Base-by-base conservation (phyloP, 2,797 vertebrate species). In the Epinephelus malabaricus region DNA sequence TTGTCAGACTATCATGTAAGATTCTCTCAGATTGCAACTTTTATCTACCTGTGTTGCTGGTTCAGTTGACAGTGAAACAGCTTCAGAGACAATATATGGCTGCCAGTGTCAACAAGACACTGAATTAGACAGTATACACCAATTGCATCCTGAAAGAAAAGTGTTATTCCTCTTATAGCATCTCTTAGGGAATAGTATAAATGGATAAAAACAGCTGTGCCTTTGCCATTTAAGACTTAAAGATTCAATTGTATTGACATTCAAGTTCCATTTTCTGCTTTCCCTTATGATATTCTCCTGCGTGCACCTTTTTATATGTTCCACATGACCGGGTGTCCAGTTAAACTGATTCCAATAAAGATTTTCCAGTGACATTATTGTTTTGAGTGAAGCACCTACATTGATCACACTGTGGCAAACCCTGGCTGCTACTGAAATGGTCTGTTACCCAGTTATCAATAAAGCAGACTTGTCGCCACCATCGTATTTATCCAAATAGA, bases 41-140 rank as follows among this genome's bases (percentile, higher is more conserved):
- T 49, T 11, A 53, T 17, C 34, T 34, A 7, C 7, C 13, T 25
- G 5, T 46, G 38, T 68, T 55, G 45, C 30, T 55, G 40, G 38
- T 59, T 55, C 21, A 61, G 56, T 49, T 51, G 46, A 30, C 51
- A 49, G 60, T 45, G 27, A 55, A 60, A 46, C 46, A 40, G 2
- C 51, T n/a, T 50, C 38, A 45, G 25, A 55, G n/a, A 56, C 47
- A 51, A 34, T 27, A 21, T 18, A 10, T 47, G 30, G 15, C 49
- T 59, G 13, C 30, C 27, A 45, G 15, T 38, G 40, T 58, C 49
- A 21, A 45, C 2, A 5, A 64, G 56, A 56, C 67, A 27, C 43
- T 60, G 70, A 67, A 64, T 76, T 62, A 58, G 49, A 79, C 53
- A 18, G 34, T 25, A 59, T 30, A 84, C 71, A 67, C n/a, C 53